A percentile compares a stretch with the other conserved stretches of the same genome.
Evolutionary conservation across 2,888 invertebrate species (phyloP).

Genomic region (Epiblema foenella): DNA sequence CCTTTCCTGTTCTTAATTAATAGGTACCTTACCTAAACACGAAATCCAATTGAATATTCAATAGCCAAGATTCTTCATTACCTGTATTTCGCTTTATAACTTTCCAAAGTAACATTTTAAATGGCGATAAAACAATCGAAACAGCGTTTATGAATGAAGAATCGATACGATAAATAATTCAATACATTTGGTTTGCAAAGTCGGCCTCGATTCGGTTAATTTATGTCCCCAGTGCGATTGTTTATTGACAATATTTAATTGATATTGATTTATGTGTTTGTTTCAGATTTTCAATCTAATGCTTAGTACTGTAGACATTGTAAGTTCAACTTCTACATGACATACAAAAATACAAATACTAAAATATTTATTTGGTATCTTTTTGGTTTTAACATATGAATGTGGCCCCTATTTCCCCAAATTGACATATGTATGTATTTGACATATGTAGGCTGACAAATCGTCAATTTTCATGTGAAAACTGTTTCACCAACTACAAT

Average conservation of each 20-base stretch:
- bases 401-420: no score
- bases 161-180: slow-evolving; percentile 32
- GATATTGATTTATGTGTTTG: slow-evolving; percentile 32
- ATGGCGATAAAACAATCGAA: not conserved
- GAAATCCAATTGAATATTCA: not conserved
- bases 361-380: no score
- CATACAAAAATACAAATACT: no score
- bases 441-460: no score
- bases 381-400: no score
- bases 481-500: no score
- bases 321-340: no score
- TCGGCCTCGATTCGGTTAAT: slow-evolving; percentile 32
- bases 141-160: slow-evolving; percentile 26
- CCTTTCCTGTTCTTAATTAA: no score
- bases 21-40: no score
- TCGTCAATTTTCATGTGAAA: no score
- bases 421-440: no score
- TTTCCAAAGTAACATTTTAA: slow-evolving; percentile 13
- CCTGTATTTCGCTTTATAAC: slow-evolving; percentile 7
- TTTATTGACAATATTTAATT: slow-evolving; percentile 37
- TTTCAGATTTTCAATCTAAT: slow-evolving; percentile 22
- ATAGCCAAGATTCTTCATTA: slow-evolving; percentile 3
- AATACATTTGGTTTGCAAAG: slow-evolving; percentile 42
- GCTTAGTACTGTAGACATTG: not conserved
- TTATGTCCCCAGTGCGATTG: slow-evolving; percentile 19